Evolutionary conservation across 1,140 invertebrate species (phyloP), one percentile per base, ranked within the genome.

Genomic region (Megalonaias nervosa): DNA sequence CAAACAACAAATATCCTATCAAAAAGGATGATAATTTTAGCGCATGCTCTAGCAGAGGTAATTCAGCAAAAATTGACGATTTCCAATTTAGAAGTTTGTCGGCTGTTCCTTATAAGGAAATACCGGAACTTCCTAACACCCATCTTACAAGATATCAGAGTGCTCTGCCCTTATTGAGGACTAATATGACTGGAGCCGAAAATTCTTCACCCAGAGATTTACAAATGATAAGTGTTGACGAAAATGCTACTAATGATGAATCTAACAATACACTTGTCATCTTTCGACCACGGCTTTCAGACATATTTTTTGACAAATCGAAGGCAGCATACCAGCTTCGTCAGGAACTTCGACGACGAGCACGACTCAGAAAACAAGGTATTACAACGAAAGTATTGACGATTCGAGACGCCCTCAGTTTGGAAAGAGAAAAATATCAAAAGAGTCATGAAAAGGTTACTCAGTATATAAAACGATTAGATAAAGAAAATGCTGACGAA

Each of bases 271-370:
- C 9, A 62, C 60, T 62, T 19, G 9, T 14, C 60, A 62, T 62
- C 60, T 23, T 57, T 21, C 69, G 61, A 67, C 19, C 31, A 48
- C 12, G 13, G 23, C 59, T 57, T 55, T 75, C 67, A 16, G 74
- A 75, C 4, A 75, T 21, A 55, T 75, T 62, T 62, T 75, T 75
- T 48, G 67, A 75, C 59, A 68, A 67, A 68, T 75, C 74, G 4
- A 75, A 75, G 57, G 74, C 74, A 2, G 74, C 74, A 11, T 75
- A 75, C 65, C 74, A 75, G 17, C 21, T 75, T 9, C 60, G 74
- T 19, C 66, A 75, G 26, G 74, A 75, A 19, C 56, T 75, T n/a
- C 67, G 57, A 48, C 59, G 23, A 31, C 56, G 58, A 48, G 74
- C 74, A 57, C 69, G 60, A 68, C 57, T 75, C 1, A 1, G 74